phyloP scores from a whole-genome alignment of 2,888 invertebrate species.

The Hypolimnas misippus region DNA sequence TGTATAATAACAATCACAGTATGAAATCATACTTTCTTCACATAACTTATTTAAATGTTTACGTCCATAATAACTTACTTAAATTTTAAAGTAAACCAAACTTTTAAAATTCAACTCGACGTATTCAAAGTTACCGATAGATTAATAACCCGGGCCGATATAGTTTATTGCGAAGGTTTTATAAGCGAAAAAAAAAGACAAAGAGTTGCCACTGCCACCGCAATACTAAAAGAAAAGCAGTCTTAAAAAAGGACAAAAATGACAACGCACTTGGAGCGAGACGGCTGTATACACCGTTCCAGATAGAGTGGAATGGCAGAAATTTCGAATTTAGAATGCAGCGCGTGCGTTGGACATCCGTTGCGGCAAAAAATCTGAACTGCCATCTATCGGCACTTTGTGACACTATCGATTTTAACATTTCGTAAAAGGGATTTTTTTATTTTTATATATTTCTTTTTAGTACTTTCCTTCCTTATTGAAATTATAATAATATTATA shows the following conservation, averaged over 20 bases:
- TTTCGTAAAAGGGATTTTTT: neutral
- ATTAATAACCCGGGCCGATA: conserved; percentile 48
- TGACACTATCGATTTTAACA: conserved; percentile 54
- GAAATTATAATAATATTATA: neutral
- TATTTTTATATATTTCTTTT: neutral
- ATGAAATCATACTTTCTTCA: neutral
- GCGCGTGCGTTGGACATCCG: conserved; percentile 82
- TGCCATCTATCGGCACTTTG: conserved; percentile 71
- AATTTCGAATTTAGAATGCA: conserved; percentile 80
- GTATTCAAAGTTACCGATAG: conserved; percentile 38
- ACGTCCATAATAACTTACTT: neutral
- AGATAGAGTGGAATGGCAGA: conserved; percentile 65
- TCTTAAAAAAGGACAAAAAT: conserved; percentile 76
- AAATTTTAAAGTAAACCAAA: conserved; percentile 12
- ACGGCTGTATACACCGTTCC: conserved; percentile 54
- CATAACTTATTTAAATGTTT: neutral
- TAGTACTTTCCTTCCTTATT: neutral
- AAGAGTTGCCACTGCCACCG: conserved; percentile 58
- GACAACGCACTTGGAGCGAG: conserved; percentile 77
- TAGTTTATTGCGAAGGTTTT: conserved; percentile 50
- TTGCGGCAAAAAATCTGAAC: conserved; percentile 71
- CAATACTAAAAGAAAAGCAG: conserved; percentile 63
- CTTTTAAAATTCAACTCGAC: conserved; percentile 14
- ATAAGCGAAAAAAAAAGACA: conserved; percentile 58
- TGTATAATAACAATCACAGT: neutral